Conservation (phyloP, 2,113 vertebrate species). For the Lasiurus cinereus region DNA sequence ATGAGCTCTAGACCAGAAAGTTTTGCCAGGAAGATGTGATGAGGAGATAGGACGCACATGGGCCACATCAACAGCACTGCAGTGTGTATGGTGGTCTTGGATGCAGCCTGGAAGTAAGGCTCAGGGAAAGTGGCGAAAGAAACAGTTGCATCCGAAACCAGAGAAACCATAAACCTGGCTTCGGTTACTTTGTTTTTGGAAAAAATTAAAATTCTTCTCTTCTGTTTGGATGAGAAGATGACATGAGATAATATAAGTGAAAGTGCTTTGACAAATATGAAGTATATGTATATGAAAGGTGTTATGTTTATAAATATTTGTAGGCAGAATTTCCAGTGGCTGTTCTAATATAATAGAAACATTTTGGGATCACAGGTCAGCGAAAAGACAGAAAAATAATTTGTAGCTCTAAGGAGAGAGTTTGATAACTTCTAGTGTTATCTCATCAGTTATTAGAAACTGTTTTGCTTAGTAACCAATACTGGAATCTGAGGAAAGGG, state of each 20-base stretch:
- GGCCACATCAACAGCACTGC: background rate
- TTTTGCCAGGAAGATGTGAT: background rate
- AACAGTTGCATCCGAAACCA: background rate
- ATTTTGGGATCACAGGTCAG: background rate
- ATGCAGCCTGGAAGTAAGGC: background rate
- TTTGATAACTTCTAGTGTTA: background rate
- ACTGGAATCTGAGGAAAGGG: background rate
- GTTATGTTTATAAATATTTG: background rate
- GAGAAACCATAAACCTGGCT: background rate
- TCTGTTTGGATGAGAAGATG: background rate
- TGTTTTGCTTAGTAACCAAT: slow-evolving; percentile 31
- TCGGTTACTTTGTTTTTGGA: background rate
- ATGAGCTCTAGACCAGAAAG: background rate
- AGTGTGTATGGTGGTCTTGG: background rate
- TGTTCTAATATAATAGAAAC: background rate
- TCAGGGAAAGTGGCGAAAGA: background rate
- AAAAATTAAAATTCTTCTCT: background rate
- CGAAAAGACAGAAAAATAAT: background rate
- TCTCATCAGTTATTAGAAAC: background rate
- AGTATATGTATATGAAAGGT: background rate
- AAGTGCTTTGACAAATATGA: background rate
- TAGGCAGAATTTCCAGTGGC: slow-evolving; percentile 17
- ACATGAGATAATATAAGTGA: background rate
- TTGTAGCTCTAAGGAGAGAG: background rate
- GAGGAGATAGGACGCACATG: background rate